Base-by-base conservation (phyloP, 2,113 vertebrate species). In the Calidris pugnax region DNA sequence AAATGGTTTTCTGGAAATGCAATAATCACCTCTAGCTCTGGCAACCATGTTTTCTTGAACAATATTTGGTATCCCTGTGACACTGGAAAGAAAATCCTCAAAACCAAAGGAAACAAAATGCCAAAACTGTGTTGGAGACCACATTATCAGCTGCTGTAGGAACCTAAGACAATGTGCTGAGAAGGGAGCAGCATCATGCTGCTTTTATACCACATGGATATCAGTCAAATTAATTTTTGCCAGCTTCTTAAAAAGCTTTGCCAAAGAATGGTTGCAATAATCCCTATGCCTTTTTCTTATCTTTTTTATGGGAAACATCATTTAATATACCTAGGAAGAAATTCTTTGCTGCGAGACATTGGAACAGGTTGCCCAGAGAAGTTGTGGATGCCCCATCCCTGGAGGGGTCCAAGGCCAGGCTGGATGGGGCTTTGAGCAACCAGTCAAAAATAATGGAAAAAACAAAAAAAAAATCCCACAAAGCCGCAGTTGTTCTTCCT, bases 381-480 rank as follows among this genome's bases (percentile, higher is more conserved):
- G 27, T 15, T 53, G 51, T 53, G 51, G 51, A 5, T 53, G 51
- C 51, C 51, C 51, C 51, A 28, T 53, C 27, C 51, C 50, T 51
- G 50, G 50, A 27, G 26, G 50, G 50, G 50, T 51, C 27, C 24
- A 51, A 27, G 50, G 50, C 50, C 26, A 16, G 50, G 50, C 50
- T 27, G 26, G 50, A 51, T 51, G 50, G 50, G 50, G 50, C 24
- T 51, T 51, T 4, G 50, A 53, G 51, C 27, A 53, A 53, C 51
- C 12, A 37, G 37, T 63, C 32, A 91, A 67, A 85, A 90, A 60
- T 37, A 43, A 57, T 15, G 15, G 45, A 66, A 79, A 85, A 87
- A 75, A 0, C 0, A 35, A 16, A n/a, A 19, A 41, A 41, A 26
- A 37, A 43, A 10, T 39, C 7, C 16, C 4, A 3, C 9, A 59